Evolutionary conservation across 2,797 vertebrate species (phyloP), one percentile per base, ranked within the genome.

Genomic region (Phoeniculus purpureus): DNA sequence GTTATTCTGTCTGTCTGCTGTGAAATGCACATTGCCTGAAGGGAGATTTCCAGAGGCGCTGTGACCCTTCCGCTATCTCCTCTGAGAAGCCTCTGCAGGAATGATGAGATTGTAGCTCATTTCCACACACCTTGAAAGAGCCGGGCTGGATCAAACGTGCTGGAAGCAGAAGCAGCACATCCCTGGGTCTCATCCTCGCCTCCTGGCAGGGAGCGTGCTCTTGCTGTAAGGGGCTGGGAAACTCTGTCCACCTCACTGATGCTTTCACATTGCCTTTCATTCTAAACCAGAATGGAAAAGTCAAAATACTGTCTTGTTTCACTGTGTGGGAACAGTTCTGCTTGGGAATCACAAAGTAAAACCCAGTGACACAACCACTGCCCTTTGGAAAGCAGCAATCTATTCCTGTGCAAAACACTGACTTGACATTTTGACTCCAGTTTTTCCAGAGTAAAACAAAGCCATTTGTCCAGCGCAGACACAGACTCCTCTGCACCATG

Each of bases 21-120:
- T 78, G 87, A 95, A 90, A 89, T 61, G 87, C 87, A 87, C 87
- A 91, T 74, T 12, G 72, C 91, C 95, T 90, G 87, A 79, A 93
- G 92, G 85, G 94, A 96, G 91, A 94, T 94, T 93, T 95, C 94
- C 92, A 89, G 89, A 91, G 90, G 94, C 60, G 2, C 85, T 81
- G 79, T 93, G 92, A 94, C 95, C 91, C 94, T 93, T 94, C 82
- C 21, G 21, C 90, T 93, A 94, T 95, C 94, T 95, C 89, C 91
- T 94, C 87, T 0, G 20, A 91, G 94, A 89, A 91, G 92, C 85
- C 88, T 92, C 86, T 0, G 16, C 68, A 66, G 83, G 86, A 93
- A 87, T 91, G 93, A 93, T 90, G 90, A 95, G 94, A 92, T 84
- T 91, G 86, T 91, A 92, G 91, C 90, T 95, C 94, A 92, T 92